Percentiles rank a stretch among this genome's conserved stretches.
Conservation (phyloP, 2,888 invertebrate species). For the Epirrita christyi region DNA sequence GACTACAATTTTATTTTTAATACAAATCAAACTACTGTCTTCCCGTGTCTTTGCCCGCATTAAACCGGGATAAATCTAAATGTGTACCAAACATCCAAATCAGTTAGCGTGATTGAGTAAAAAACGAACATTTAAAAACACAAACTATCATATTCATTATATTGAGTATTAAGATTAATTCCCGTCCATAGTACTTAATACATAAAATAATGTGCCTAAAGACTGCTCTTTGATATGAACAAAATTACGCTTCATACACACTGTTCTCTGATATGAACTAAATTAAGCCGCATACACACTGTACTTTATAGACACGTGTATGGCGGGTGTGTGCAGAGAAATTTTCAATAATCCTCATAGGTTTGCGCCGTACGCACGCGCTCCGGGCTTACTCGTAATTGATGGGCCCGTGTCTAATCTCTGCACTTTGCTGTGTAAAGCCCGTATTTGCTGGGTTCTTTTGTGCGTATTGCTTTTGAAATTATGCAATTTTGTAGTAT, state of each 20-base stretch:
- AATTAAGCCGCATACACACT: slow-evolving; percentile 32
- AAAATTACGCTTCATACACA: neutral
- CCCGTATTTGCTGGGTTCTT: slow-evolving; percentile 7
- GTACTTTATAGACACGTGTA: slow-evolving; percentile 41
- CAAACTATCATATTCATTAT: too few species aligned
- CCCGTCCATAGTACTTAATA: too few species aligned
- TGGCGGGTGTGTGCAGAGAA: slow-evolving; percentile 55
- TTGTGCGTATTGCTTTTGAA: slow-evolving; percentile 6
- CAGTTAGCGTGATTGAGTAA: too few species aligned
- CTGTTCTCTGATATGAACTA: slow-evolving; percentile 13
- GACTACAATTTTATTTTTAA: too few species aligned
- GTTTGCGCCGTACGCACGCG: slow-evolving; percentile 76
- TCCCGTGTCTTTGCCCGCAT: too few species aligned
- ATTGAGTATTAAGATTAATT: too few species aligned
- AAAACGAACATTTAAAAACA: too few species aligned
- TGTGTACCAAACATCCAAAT: too few species aligned
- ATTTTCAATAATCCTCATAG: slow-evolving; percentile 78
- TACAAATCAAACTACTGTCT: too few species aligned
- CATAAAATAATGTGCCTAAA: too few species aligned
- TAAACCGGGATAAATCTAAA: too few species aligned
- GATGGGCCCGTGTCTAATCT: slow-evolving; percentile 80
- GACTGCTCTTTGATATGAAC: neutral
- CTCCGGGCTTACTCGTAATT: slow-evolving; percentile 77
- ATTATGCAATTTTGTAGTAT: slow-evolving; percentile 7
- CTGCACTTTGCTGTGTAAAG: slow-evolving; percentile 67